Evolutionary conservation across 2,888 invertebrate species (phyloP), one percentile per base, ranked within the genome.

Genomic region (Folsomia candida): DNA sequence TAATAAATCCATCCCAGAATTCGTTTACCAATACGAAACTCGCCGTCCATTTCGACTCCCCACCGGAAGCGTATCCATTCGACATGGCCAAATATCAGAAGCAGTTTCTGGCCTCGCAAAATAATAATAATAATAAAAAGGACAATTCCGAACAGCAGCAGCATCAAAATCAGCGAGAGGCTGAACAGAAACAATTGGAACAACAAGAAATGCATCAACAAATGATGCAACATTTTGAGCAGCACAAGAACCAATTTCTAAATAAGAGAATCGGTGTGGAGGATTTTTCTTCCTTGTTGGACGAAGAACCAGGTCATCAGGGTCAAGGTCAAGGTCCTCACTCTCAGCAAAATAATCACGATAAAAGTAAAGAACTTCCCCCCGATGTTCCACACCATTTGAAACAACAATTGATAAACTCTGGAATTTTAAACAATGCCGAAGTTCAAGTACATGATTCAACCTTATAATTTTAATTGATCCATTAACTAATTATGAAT

Each of bases 361-460:
- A 60, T 20, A n/a, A 60, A 9, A 20, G 27, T 9, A 64, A 64
- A 20, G 74, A 76, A 37, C 80, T 94, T 58, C 94, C 94, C 14
- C 93, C 92, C 80, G 93, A 94, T 85, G 93, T 93, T 4, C 94
- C 94, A 2, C 93, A 92, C 77, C 93, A 94, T 80, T 86, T 94
- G 60, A 87, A 93, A 54, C 88, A 92, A 81, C 93, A 94, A 81
- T 84, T 94, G 3, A 83, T 93, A 60, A 89, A 91, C 63, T 93
- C 93, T 0, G 94, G 94, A 51, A 93, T 94, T 79, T 84, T 94
- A 68, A 90, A 91, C 78, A 92, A 93, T 81, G 93, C 93, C 59
- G 91, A 93, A 80, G 93, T 94, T 72, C 93, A 93, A 78, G 87
- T 94, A 2, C n/a, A n/a, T n/a, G n/a, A n/a, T n/a, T n/a, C n/a